Evolutionary conservation across 2,888 invertebrate species (phyloP), one percentile per base, ranked within the genome.

Genomic region (Phengaris arion): DNA sequence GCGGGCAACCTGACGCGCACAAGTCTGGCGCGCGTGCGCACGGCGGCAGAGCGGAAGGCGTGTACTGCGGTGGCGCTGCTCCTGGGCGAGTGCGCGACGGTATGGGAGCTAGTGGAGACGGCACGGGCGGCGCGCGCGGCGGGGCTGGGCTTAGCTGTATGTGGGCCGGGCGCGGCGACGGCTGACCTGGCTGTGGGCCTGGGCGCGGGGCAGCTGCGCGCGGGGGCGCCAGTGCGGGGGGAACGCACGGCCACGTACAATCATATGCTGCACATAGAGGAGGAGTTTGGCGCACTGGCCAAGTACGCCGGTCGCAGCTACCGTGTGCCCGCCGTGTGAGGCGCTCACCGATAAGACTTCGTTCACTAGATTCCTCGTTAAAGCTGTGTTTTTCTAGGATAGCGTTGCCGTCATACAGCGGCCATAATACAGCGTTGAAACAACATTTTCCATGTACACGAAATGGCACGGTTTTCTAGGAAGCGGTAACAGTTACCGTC

Each of bases 201-300:
- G 72, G 97, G 98, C 76, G 99, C 99, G 57, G 99, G 99, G 78
- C 99, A 99, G 94, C 96, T 99, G 82, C 99, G 99, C 91, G 99
- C 99, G 79, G 99, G 99, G 45, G 99, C 98, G 45, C 99, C 99
- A 5, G 98, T 98, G 89, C 96, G 99, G 77, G 97, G 98, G 6
- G 99, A 99, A 89, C 96, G 99, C 84, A 94, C 98, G 83, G 98
- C 98, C 78, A 99, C 99, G 88, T 99, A 99, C 94, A 99, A 99
- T 90, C 99, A 99, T 90, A 96, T 99, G 79, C 94, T 99, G 78
- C 96, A 99, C 84, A 99, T 99, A 84, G 99, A 99, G 91, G 99
- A 99, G 87, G 99, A 99, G 87, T 94, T 99, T 78, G 99, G 99
- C 35, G 94, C 95, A 22, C 94, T 94, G 68, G 98, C 99, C 70